phyloP scores from a whole-genome alignment of 2,113 vertebrate genomes.

The Scomber japonicus region DNA sequence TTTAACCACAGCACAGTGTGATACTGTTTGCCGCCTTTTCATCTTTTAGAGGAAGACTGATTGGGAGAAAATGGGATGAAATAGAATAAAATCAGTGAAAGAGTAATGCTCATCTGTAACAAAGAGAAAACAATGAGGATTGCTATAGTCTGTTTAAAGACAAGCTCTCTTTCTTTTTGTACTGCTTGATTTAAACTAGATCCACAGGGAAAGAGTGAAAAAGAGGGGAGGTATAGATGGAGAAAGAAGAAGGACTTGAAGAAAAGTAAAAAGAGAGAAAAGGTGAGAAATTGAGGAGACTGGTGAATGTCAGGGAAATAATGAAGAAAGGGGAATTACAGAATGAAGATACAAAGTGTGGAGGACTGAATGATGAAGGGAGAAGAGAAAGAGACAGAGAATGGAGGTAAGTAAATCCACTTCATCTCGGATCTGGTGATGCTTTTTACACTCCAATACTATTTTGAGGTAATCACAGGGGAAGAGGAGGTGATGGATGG shows the following conservation, averaged over 20 bases:
- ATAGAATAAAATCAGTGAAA: slow-evolving; percentile 25
- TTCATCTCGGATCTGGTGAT: slow-evolving; percentile 45
- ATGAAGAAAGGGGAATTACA: slow-evolving; percentile 31
- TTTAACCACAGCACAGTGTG: background rate
- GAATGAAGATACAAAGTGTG: background rate
- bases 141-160: slow-evolving; percentile 42
- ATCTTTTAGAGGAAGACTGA: slow-evolving; percentile 1
- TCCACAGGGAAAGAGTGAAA: slow-evolving; percentile 15
- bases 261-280: background rate
- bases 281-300: background rate
- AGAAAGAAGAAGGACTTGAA: background rate
- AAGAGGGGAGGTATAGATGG: background rate
- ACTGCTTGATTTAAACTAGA: slow-evolving; percentile 26
- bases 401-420: slow-evolving; percentile 47
- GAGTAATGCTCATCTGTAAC: slow-evolving; percentile 22
- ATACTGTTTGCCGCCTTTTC: slow-evolving; percentile 13
- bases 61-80: slow-evolving; percentile 22
- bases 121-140: slow-evolving; percentile 28
- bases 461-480: slow-evolving; percentile 57
- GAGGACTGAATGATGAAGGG: slow-evolving; percentile 19
- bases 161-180: slow-evolving; percentile 26
- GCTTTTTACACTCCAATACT: slow-evolving; percentile 22
- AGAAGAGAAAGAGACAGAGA: slow-evolving; percentile 26
- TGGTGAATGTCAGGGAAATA: slow-evolving; percentile 4
- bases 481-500: slow-evolving; percentile 45